Evolutionary conservation across 1,140 invertebrate genomes (phyloP).

Genomic region (Saccostrea glomerata): DNA sequence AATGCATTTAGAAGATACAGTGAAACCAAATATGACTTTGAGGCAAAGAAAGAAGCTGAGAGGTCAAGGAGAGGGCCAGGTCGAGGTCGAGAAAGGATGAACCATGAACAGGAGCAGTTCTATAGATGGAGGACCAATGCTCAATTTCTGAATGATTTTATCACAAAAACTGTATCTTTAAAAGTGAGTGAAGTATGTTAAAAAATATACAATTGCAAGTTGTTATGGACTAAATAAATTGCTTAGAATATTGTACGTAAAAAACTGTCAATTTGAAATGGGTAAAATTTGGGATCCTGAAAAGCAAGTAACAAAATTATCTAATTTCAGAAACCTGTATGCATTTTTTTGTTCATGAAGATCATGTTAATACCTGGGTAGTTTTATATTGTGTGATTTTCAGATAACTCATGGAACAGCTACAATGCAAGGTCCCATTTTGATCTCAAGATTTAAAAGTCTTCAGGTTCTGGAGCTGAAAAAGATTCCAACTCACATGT

Average conservation of each 20-base stretch:
- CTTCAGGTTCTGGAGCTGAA: constrained; percentile 63
- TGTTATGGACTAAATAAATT: too few relatives aligned
- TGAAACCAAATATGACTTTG: constrained; percentile 43
- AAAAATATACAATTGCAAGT: too few relatives aligned
- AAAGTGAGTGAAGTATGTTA: constrained; percentile 51
- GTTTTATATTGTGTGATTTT: constrained; percentile 10
- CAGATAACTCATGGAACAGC: constrained; percentile 65
- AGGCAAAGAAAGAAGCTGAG: background rate
- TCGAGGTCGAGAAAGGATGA: constrained; percentile 3
- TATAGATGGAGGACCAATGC: constrained; percentile 57
- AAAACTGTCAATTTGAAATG: too few relatives aligned
- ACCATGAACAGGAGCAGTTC: constrained; percentile 43
- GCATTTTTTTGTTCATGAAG: too few relatives aligned
- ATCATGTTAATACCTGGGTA: too few relatives aligned
- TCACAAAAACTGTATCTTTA: constrained; percentile 60
- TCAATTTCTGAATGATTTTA: constrained; percentile 66
- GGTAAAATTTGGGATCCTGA: too few relatives aligned
- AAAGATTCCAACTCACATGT: constrained; percentile 67
- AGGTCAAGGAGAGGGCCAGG: background rate
- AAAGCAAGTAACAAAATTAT: too few relatives aligned
- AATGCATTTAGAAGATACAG: constrained; percentile 58
- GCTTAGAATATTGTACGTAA: too few relatives aligned
- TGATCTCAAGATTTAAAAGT: constrained; percentile 61
- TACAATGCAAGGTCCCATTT: constrained; percentile 65
- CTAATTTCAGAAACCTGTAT: too few relatives aligned